Percentiles rank a stretch among this genome's conserved stretches.
Evolutionary conservation across 2,888 invertebrate species (phyloP).

Genomic region (Tetrapedia diversipes): DNA sequence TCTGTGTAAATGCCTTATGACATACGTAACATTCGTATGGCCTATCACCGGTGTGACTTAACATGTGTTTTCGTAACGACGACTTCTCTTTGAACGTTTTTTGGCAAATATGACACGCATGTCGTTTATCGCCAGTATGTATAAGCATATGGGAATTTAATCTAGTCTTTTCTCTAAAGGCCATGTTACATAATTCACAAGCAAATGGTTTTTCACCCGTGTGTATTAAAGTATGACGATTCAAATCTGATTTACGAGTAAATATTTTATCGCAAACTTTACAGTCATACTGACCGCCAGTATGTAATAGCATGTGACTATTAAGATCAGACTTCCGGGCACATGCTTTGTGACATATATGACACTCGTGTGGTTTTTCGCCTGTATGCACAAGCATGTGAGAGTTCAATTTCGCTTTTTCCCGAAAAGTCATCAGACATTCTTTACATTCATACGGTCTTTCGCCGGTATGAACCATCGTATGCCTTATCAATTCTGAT

Average conservation of each 20-base stretch:
- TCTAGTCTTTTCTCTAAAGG: constrained; percentile 78
- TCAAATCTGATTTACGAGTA: constrained; percentile 79
- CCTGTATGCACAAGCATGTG: constrained; percentile 81
- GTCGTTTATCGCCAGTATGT: constrained; percentile 78
- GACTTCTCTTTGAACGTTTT: constrained; percentile 78
- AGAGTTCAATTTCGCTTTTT: constrained; percentile 80
- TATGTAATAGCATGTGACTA: constrained; percentile 80
- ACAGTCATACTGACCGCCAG: constrained; percentile 81
- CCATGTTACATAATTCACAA: constrained; percentile 79
- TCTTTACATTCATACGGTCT: constrained; percentile 80
- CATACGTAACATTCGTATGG: constrained; percentile 79
- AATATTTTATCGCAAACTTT: constrained; percentile 81
- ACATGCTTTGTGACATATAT: constrained; percentile 80
- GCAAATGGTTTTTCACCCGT: constrained; percentile 80
- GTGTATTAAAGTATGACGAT: constrained; percentile 79
- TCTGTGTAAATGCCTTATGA: constrained; percentile 78
- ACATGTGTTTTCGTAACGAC: constrained; percentile 77
- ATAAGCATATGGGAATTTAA: constrained; percentile 78
- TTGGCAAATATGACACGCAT: constrained; percentile 78
- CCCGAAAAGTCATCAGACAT: constrained; percentile 80
- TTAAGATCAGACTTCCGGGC: constrained; percentile 80
- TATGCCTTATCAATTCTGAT: constrained; percentile 79
- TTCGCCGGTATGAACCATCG: constrained; percentile 80
- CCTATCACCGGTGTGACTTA: constrained; percentile 77
- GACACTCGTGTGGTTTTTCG: constrained; percentile 80